Conservation (phyloP, 2,113 vertebrate genomes). For the Pseudopipra pipra region DNA sequence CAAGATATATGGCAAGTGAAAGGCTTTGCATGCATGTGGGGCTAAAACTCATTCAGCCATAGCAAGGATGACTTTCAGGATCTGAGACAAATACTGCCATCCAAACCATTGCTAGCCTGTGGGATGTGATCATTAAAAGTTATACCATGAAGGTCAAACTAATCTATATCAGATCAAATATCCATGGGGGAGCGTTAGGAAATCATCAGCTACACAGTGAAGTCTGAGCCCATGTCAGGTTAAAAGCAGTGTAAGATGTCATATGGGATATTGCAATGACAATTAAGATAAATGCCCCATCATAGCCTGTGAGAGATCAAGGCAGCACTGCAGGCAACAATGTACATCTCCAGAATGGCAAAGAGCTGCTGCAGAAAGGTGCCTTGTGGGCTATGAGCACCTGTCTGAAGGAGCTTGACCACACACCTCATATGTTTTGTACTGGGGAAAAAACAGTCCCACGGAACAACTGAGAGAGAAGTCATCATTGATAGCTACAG, state of each 20-base stretch:
- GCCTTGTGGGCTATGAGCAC: neutral
- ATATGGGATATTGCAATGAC: accelerated
- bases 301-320: neutral
- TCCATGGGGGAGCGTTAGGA: neutral
- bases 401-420: neutral
- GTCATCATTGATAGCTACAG: neutral
- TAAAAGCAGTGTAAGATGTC: neutral
- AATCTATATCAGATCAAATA: neutral
- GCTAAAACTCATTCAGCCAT: neutral
- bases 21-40: neutral
- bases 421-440: neutral
- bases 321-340: neutral
- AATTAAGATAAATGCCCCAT: neutral
- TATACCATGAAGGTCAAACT: neutral
- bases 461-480: neutral
- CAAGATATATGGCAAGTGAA: neutral
- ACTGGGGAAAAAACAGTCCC: neutral
- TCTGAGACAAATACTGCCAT: neutral
- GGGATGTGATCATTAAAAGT: neutral
- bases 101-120: neutral
- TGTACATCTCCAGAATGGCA: neutral
- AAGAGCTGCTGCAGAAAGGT: neutral
- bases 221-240: neutral
- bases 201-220: neutral
- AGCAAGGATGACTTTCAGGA: neutral